Base-by-base conservation (phyloP, 2,888 invertebrate genomes). In the Heliconius erato region DNA sequence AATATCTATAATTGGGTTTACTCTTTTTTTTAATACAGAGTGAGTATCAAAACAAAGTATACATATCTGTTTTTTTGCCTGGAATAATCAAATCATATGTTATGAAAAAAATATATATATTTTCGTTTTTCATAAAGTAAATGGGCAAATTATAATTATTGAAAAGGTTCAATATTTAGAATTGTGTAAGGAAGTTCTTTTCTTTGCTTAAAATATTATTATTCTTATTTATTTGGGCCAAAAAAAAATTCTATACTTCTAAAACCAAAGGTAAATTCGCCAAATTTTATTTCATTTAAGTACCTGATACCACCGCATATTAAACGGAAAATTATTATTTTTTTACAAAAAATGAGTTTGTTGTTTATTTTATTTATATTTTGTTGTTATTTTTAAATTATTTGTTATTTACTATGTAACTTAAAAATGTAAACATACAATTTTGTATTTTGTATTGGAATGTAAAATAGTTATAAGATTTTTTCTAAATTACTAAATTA, bases 281-380 rank as follows among this genome's bases (percentile, higher is more conserved):
- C 84, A 84, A 84, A 72, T 69, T 83, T 83, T 68, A 59, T 82
- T 74, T 68, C 63, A 28, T 76, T 83, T 40, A 40, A 40, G 40
- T 84, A 83, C 84, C 84, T 84, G 83, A 84, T 78, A 79, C 84
- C 84, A 84, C 84, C 84, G 84, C 74, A 71, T 68, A 63, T 63
- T 63, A 63, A 63, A 63, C n/a, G 63, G n/a, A 63, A 63, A 63
- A n/a, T 63, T 63, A 63, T 9, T 63, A n/a, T 63, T 54, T 19
- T 63, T 63, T 63, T 63, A n/a, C 63, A 63, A 63, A 63, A 63
- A n/a, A 63, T 63, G 9, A 11, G 7, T 63, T 63, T 54, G 28
- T 74, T 76, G 49, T 74, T 76, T 54, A 40, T 65, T 69, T 74
- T 71, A 74, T 82, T 79, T 23, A 65, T 65, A 19, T 74, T 82